phyloP scores from a whole-genome alignment of 2,888 invertebrate genomes.

The Rotaria macrura region DNA sequence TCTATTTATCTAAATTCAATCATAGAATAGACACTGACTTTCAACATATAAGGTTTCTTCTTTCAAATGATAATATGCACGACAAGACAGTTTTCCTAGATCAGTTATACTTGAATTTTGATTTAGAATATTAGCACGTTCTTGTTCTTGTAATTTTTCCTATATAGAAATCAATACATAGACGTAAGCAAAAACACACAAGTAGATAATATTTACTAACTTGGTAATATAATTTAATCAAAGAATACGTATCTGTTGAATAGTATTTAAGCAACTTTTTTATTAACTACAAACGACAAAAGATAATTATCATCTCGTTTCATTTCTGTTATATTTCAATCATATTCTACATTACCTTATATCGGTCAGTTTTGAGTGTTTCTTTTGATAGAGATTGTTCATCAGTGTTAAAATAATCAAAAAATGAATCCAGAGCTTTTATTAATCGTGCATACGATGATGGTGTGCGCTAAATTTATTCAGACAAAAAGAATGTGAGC shows the following conservation, averaged over 20 bases:
- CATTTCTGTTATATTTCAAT: too few relatives aligned
- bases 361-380: conserved; percentile 56
- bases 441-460: conserved; percentile 77
- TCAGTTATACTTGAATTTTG: conserved; percentile 46
- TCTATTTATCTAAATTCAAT: too few relatives aligned
- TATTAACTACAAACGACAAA: conserved; percentile 38
- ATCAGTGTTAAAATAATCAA: conserved; percentile 77
- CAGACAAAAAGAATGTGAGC: too few relatives aligned
- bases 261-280: conserved; percentile 65
- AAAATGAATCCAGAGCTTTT: conserved; percentile 72
- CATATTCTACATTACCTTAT: conserved; percentile 40
- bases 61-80: conserved; percentile 71
- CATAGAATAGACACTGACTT: conserved; percentile 43
- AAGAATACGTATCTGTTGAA: conserved; percentile 70
- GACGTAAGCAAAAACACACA: too few relatives aligned
- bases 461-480: conserved; percentile 62
- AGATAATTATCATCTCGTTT: too few relatives aligned
- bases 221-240: conserved; percentile 67
- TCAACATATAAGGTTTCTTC: conserved; percentile 81
- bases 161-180: too few relatives aligned
- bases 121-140: conserved; percentile 34
- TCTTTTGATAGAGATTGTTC: conserved; percentile 61
- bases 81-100: conserved; percentile 72
- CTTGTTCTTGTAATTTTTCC: conserved; percentile 57
- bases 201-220: too few relatives aligned